phyloP scores from a whole-genome alignment of 2,113 vertebrate species.

The Erythrocercus mccallii region DNA sequence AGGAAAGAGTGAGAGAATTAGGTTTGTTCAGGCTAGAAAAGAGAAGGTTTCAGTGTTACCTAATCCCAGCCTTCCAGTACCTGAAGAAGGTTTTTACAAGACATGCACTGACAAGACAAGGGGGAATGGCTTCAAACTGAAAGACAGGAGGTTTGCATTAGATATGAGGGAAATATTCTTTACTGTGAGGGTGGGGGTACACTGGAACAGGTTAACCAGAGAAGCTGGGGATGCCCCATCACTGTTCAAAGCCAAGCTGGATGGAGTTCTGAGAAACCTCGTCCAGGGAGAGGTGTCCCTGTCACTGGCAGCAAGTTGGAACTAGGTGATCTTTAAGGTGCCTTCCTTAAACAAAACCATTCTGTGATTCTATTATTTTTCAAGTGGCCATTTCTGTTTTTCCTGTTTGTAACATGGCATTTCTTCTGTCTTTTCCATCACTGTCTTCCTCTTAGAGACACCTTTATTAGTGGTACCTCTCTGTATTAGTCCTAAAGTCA shows the following conservation, averaged over 20 bases:
- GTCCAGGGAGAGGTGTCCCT: fast-evolving
- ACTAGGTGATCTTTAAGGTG: background rate
- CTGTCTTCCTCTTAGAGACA: background rate
- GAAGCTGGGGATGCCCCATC: background rate
- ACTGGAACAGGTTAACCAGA: background rate
- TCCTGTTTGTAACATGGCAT: fast-evolving
- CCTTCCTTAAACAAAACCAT: background rate
- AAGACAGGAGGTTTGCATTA: background rate
- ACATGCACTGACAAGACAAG: background rate
- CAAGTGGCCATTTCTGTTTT: background rate
- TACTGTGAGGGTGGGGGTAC: background rate
- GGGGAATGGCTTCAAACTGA: background rate
- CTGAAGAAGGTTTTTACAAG: background rate
- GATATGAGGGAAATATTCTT: background rate
- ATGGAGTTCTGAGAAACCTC: background rate
- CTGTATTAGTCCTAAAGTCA: background rate
- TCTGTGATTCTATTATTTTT: background rate
- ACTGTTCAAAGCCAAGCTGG: background rate
- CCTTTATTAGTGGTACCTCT: background rate
- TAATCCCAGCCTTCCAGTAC: background rate
- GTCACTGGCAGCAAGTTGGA: background rate
- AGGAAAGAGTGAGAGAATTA: background rate
- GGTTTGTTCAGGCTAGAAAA: background rate
- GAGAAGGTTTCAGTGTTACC: background rate
- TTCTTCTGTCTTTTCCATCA: background rate